A percentile compares a stretch with the other conserved stretches of the same genome.
Conservation (phyloP, 1,140 invertebrate species). For the Tetramorium alpestre region DNA sequence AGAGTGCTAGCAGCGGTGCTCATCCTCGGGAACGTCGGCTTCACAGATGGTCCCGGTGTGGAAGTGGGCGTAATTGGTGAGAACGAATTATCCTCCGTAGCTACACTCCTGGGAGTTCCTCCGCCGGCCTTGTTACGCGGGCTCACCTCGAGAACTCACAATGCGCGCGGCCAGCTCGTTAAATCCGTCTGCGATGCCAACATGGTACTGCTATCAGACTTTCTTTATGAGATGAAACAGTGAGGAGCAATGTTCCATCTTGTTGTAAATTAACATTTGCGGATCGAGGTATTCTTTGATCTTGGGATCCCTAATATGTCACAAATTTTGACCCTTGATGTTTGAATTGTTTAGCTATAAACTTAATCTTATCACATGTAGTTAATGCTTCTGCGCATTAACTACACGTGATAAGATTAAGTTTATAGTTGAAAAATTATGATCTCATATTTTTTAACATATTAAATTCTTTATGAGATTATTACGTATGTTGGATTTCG, state of each 20-base stretch:
- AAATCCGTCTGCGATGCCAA: conserved; percentile 94
- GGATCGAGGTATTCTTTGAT: not conserved
- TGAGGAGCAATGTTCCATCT: conserved; percentile 13
- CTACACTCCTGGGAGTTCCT: conserved; percentile 93
- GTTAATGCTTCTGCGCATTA: not conserved
- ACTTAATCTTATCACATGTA: not conserved
- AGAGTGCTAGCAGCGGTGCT: conserved; percentile 95
- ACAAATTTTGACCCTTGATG: not conserved
- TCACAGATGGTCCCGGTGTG: conserved; percentile 90
- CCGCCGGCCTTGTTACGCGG: conserved; percentile 92
- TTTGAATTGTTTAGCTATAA: not conserved
- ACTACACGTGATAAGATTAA: too few relatives aligned
- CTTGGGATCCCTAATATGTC: not conserved
- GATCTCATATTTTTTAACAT: not conserved
- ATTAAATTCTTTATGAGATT: not conserved
- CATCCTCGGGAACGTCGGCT: conserved; percentile 96
- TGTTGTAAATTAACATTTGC: not conserved
- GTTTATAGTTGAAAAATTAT: not conserved
- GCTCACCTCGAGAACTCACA: conserved; percentile 93
- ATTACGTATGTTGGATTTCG: not conserved
- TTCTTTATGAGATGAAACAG: conserved; percentile 37
- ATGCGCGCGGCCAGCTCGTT: conserved; percentile 92
- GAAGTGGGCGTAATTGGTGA: conserved; percentile 92
- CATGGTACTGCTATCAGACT: conserved; percentile 86
- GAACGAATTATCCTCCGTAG: conserved; percentile 93